Base-by-base conservation (phyloP, 2,113 vertebrate species). In the Athene noctua region DNA sequence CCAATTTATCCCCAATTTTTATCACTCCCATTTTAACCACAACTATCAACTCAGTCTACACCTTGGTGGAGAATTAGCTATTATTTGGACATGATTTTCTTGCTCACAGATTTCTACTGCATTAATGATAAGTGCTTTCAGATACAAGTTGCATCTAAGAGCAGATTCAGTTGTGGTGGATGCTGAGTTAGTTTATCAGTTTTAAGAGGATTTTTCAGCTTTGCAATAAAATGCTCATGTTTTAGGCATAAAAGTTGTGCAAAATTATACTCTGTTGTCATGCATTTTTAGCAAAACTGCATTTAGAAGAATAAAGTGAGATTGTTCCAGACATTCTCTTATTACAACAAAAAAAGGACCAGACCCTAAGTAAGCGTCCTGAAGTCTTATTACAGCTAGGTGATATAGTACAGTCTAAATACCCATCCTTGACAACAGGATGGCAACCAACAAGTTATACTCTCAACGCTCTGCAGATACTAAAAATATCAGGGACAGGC, bases 241-340 rank as follows among this genome's bases (percentile, higher is more conserved):
- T 91, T 96, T 93, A 97, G 84, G 44, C 93, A 96, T 96, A 98
- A 40, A 97, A 97, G 93, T 95, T 94, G 90, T 95, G 96, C 81
- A 96, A 97, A 97, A 96, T 90, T 91, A 93, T 83, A 97, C 55
- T 90, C 63, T 97, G 70, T 77, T 90, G 40, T 95, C 73, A 96
- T 75, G 68, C 80, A 92, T 89, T 94, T 97, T 93, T 88, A 95
- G 94, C 80, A 96, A 96, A 96, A 96, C 95, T 92, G 93, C 74
- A 86, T 47, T 96, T 94, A 97, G 91, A 97, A 96, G 95, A 96
- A 96, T 95, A 96, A 94, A 95, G 62, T 94, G 94, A 97, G 95
- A 96, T 79, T 95, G 92, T 96, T 95, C 91, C 96, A 94, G 90
- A 96, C 89, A 95, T 96, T 96, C 93, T 97, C 94, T 92, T 97